These are phyloP conservation scores for Pogona vitticeps DNA, from an alignment of 2,113 vertebrate genomes.

Conservation along the genomic window DNA sequence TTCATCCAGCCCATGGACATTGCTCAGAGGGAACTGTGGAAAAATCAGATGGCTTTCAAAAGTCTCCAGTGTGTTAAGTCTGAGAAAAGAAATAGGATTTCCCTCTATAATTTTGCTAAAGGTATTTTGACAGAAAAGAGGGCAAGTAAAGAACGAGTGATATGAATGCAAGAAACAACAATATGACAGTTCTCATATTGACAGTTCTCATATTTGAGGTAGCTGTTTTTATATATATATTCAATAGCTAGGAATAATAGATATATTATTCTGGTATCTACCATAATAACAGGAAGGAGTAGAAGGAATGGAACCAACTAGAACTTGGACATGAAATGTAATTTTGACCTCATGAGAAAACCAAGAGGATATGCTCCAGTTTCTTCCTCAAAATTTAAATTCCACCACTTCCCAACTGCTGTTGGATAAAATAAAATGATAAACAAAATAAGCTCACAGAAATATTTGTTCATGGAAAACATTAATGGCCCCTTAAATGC, in stretches of 20 bases:
- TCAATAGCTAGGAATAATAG: background rate
- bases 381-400: conserved; percentile 4
- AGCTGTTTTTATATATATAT: background rate
- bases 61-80: conserved; percentile 12
- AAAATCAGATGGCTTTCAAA: conserved; percentile 1
- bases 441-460: conserved; percentile 7
- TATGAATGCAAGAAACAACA: background rate
- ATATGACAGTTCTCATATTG: no score
- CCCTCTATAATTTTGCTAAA: conserved; percentile 2
- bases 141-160: background rate
- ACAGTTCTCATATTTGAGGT: background rate
- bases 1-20: background rate
- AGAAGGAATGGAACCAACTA: background rate
- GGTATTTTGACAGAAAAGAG: conserved; percentile 6
- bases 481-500: conserved; percentile 9
- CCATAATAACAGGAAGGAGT: background rate
- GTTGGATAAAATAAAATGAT: conserved; percentile 25
- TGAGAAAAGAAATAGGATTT: background rate
- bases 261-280: background rate
- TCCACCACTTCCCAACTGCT: background rate
- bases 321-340: background rate
- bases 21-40: background rate
- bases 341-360: background rate
- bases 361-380: background rate
- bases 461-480: conserved; percentile 3